These are phyloP conservation scores for Neogale vison DNA, from an alignment of 2,113 vertebrate genomes.

Conservation along the genomic window DNA sequence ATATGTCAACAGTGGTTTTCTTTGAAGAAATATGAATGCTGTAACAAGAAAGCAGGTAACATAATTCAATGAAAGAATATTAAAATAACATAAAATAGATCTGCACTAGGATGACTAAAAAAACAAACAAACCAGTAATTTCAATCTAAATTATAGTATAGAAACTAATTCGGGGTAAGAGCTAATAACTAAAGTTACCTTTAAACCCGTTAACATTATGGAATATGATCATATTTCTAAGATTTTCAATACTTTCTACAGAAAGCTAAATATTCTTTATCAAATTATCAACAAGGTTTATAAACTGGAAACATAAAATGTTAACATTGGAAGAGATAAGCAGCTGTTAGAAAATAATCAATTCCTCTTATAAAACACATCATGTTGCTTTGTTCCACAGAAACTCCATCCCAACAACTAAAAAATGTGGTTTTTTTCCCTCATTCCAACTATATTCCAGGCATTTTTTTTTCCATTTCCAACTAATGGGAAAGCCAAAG, in stretches of 20 bases:
- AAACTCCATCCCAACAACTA: not conserved
- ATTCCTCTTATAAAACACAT: not conserved
- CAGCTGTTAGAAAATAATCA: not conserved
- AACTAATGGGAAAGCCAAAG: constrained; percentile 26
- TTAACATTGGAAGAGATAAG: not conserved
- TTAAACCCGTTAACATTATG: constrained; percentile 30
- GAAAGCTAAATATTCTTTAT: constrained; percentile 37
- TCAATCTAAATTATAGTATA: constrained; percentile 2
- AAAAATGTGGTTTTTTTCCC: not conserved
- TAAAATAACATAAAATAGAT: not conserved
- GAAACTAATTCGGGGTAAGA: not conserved
- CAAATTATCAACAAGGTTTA: constrained; percentile 9
- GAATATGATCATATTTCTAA: not conserved
- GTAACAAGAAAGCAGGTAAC: not conserved
- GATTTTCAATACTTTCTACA: not conserved
- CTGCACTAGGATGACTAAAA: not conserved
- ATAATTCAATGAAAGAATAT: constrained; percentile 25
- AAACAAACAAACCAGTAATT: not conserved
- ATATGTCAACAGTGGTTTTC: not conserved
- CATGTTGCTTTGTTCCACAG: not conserved
- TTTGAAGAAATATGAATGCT: constrained; percentile 9
- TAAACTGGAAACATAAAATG: constrained; percentile 24
- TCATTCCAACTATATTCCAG: constrained; percentile 6
- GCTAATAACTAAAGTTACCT: constrained; percentile 45
- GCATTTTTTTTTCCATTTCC: constrained; percentile 14